A percentile compares a stretch with the other conserved stretches of the same genome.
Conservation (phyloP, 2,113 vertebrate genomes). For the Laticauda laticaudata region DNA sequence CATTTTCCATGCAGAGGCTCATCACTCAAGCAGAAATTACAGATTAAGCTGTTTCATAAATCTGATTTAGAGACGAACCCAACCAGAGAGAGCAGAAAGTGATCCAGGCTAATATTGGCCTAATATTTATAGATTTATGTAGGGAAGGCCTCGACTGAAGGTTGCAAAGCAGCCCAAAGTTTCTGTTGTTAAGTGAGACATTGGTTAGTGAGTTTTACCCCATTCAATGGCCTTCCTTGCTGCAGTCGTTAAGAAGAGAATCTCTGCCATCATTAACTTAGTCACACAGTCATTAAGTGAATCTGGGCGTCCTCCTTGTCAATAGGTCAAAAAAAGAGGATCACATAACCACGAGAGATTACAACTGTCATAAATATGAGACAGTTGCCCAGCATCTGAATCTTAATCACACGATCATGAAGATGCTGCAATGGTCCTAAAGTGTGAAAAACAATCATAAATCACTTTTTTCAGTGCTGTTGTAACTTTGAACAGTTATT, state of each 20-base stretch:
- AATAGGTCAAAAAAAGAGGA: neutral
- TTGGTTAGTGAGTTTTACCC: neutral
- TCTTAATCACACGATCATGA: neutral
- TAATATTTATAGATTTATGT: neutral
- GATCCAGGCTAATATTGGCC: neutral
- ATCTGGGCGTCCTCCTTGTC: neutral
- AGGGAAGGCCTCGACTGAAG: neutral
- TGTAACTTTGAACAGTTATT: neutral
- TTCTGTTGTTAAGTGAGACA: neutral
- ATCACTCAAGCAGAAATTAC: neutral
- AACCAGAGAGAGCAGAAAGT: neutral
- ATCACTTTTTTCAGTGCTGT: neutral
- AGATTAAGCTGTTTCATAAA: neutral
- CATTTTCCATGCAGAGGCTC: neutral
- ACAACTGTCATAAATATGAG: neutral
- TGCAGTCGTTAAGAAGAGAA: neutral
- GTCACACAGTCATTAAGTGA: neutral
- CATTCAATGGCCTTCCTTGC: neutral
- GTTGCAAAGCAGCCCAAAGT: neutral
- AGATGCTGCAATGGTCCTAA: too few species aligned
- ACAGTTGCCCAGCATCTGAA: neutral
- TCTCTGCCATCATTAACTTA: neutral
- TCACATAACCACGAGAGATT: fast-evolving
- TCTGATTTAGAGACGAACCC: neutral
- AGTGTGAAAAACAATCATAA: neutral